Evolutionary conservation across 2,797 vertebrate genomes (phyloP).

Genomic region (Aldrovandia affinis): DNA sequence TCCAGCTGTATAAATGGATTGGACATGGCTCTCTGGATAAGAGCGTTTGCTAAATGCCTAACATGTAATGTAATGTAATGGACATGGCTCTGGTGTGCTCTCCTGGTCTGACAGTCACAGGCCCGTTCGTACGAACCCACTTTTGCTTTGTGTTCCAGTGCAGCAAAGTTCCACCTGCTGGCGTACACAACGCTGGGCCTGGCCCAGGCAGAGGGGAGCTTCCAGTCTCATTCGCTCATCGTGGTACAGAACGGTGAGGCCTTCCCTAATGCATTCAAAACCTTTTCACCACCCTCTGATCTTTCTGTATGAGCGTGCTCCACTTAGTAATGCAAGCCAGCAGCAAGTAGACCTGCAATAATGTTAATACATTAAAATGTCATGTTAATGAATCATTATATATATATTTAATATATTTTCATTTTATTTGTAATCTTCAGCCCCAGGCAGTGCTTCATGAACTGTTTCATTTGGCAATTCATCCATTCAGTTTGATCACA

Average conservation of each 20-base stretch:
- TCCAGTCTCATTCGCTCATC: slow-evolving; percentile 87
- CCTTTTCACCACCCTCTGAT: not conserved
- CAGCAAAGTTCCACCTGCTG: slow-evolving; percentile 78
- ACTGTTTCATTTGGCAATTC: not conserved
- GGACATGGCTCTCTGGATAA: too few species aligned
- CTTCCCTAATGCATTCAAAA: not conserved
- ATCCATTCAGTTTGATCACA: not conserved
- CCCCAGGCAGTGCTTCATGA: too few species aligned
- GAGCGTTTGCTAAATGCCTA: too few species aligned
- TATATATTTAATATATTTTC: too few species aligned
- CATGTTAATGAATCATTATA: too few species aligned
- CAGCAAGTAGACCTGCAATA: not conserved
- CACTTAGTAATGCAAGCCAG: not conserved
- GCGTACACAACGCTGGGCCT: slow-evolving; percentile 84
- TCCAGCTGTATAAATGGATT: too few species aligned
- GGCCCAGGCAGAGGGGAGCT: slow-evolving; percentile 81
- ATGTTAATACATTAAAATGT: not conserved
- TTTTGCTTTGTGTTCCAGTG: slow-evolving; percentile 63
- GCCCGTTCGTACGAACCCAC: too few species aligned
- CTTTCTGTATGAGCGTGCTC: not conserved
- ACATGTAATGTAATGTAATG: too few species aligned
- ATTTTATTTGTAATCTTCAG: too few species aligned
- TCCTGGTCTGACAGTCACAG: too few species aligned
- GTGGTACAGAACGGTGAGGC: slow-evolving; percentile 72
- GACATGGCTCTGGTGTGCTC: too few species aligned